Evolutionary conservation across 2,888 invertebrate genomes (phyloP).

Genomic region (Busseola fusca): DNA sequence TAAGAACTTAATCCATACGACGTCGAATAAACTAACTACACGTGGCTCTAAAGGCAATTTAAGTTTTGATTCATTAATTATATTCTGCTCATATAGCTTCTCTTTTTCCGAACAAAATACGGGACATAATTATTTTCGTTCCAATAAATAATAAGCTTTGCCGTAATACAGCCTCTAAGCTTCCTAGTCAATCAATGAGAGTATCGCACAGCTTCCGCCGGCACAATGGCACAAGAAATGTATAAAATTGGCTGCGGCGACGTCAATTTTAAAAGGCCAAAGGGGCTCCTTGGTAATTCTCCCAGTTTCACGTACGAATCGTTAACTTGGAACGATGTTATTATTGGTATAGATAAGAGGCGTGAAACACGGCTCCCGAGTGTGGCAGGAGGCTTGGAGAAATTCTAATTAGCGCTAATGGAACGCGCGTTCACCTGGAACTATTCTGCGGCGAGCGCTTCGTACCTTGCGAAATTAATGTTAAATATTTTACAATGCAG

Average conservation of each 20-base stretch:
- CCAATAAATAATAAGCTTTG: conserved; percentile 36
- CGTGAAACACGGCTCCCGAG: conserved; percentile 38
- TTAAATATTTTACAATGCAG: conserved; percentile 62
- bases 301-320: conserved; percentile 44
- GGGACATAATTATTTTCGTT: not conserved
- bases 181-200: conserved; percentile 37
- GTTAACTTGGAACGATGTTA: conserved; percentile 50
- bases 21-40: conserved; percentile 22
- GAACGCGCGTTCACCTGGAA: conserved; percentile 79
- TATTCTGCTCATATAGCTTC: conserved; percentile 7
- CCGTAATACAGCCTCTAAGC: conserved; percentile 28
- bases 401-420: conserved; percentile 87
- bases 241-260: conserved; percentile 33
- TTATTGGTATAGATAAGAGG: conserved; percentile 52
- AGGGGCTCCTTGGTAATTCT: conserved; percentile 25
- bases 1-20: conserved; percentile 28
- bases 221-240: conserved; percentile 26
- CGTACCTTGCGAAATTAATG: conserved; percentile 67
- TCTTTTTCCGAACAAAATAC: conserved; percentile 3
- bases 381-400: conserved; percentile 68
- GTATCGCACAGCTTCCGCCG: conserved; percentile 6
- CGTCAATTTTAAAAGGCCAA: conserved; percentile 40
- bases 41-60: conserved; percentile 10
- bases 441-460: conserved; percentile 68
- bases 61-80: conserved; percentile 34